A percentile compares a stretch with the other conserved stretches of the same genome.
These are phyloP conservation scores for Acronicta aceris DNA, from an alignment of 2,888 invertebrate species.

Conservation along the genomic window DNA sequence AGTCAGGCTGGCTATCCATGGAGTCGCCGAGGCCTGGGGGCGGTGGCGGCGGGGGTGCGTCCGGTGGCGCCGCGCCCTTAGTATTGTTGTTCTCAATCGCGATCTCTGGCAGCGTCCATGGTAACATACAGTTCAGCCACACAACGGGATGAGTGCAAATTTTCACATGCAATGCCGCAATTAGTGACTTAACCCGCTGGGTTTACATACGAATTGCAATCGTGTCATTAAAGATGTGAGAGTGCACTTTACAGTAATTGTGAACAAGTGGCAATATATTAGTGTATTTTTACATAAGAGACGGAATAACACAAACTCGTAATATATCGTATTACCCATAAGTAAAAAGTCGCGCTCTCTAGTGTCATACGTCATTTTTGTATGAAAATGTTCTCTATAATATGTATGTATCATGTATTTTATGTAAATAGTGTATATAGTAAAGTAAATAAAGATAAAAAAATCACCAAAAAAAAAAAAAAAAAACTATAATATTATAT, in stretches of 20 bases:
- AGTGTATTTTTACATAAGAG: no score
- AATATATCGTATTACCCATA: no score
- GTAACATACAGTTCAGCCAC: slow-evolving; percentile 57
- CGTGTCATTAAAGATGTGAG: slow-evolving; percentile 7
- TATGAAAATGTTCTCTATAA: no score
- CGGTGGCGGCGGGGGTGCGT: slow-evolving; percentile 88
- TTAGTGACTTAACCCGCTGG: slow-evolving; percentile 13
- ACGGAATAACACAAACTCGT: no score
- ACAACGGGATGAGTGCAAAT: slow-evolving; percentile 48
- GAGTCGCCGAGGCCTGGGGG: slow-evolving; percentile 75
- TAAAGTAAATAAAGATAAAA: no score
- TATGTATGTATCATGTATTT: no score
- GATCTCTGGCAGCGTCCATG: slow-evolving; percentile 80
- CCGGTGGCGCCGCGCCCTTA: slow-evolving; percentile 81
- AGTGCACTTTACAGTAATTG: not conserved
- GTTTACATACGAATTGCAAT: slow-evolving; percentile 6
- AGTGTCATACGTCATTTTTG: no score
- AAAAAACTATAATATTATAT: no score
- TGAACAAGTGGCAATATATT: no score
- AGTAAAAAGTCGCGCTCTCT: no score
- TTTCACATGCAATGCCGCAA: slow-evolving; percentile 32
- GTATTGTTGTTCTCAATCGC: slow-evolving; percentile 77
- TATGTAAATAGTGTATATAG: no score
- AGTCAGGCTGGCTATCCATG: slow-evolving; percentile 82
- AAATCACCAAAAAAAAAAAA: no score